A percentile compares a stretch with the other conserved stretches of the same genome.
These are phyloP conservation scores for Coptotermes formosanus DNA, from an alignment of 1,140 invertebrate genomes.

Conservation along the genomic window DNA sequence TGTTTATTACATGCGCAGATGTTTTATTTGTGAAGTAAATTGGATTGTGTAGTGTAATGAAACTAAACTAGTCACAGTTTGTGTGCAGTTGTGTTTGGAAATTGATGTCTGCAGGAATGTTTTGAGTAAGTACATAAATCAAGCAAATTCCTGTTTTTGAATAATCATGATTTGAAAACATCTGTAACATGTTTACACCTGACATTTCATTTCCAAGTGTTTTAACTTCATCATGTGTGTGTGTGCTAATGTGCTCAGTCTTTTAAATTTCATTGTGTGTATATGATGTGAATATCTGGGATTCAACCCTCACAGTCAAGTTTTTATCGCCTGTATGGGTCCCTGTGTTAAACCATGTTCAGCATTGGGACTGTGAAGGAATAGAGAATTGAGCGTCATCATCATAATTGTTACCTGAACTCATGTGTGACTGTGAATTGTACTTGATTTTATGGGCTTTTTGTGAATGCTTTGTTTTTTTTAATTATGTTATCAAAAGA, in stretches of 20 bases:
- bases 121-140: not conserved
- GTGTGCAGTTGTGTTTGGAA: not conserved
- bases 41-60: not conserved
- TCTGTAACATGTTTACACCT: not conserved
- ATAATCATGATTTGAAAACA: not conserved
- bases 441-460: not conserved
- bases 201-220: not conserved
- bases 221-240: not conserved
- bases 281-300: not conserved
- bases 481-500: not conserved
- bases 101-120: not conserved
- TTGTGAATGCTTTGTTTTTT: not conserved
- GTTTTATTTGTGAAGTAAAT: too few species aligned
- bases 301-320: not conserved
- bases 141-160: not conserved
- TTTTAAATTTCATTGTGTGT: too few species aligned
- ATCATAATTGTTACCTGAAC: not conserved
- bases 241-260: not conserved
- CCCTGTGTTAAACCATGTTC: too few species aligned
- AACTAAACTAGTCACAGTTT: not conserved
- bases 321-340: not conserved
- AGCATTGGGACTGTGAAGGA: not conserved
- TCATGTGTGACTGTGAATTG: not conserved
- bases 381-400: not conserved
- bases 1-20: too few species aligned